These are phyloP conservation scores for Pavo muticus DNA, from an alignment of 2,113 vertebrate genomes.

Conservation along the genomic window DNA sequence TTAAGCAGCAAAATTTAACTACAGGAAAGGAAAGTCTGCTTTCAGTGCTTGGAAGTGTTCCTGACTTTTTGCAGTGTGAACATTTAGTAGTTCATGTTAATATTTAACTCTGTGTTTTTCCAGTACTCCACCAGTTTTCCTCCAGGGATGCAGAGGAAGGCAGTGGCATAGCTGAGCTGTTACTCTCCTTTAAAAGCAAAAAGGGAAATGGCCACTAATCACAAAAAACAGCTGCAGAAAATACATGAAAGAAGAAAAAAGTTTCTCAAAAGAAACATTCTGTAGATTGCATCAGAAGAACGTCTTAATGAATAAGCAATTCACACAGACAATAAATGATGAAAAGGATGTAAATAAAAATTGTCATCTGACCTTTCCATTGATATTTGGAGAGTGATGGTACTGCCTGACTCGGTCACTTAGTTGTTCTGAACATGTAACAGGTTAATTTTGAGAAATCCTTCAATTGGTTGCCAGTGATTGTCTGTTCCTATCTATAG, in stretches of 20 bases:
- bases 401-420: not conserved
- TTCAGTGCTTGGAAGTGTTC: slow-evolving; percentile 41
- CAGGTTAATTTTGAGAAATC: not conserved
- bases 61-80: slow-evolving; percentile 42
- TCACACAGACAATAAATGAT: not conserved
- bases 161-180: not conserved
- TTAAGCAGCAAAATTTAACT: not conserved
- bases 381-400: not conserved
- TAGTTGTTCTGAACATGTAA: not conserved
- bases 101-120: slow-evolving; percentile 66
- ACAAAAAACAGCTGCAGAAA: not conserved
- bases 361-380: not conserved
- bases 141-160: not conserved
- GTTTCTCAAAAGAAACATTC: not conserved
- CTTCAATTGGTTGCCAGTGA: not conserved
- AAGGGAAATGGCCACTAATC: not conserved
- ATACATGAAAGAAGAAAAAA: not conserved
- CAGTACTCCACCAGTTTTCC: slow-evolving; percentile 14
- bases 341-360: not conserved
- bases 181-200: not conserved
- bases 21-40: slow-evolving; percentile 47
- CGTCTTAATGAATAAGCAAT: not conserved
- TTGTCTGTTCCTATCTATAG: not conserved
- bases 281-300: not conserved
- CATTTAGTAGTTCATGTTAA: slow-evolving; percentile 24